Percentiles rank a stretch among this genome's conserved stretches.
phyloP scores from a whole-genome alignment of 1,140 invertebrate species.

The Helicoverpa armigera region DNA sequence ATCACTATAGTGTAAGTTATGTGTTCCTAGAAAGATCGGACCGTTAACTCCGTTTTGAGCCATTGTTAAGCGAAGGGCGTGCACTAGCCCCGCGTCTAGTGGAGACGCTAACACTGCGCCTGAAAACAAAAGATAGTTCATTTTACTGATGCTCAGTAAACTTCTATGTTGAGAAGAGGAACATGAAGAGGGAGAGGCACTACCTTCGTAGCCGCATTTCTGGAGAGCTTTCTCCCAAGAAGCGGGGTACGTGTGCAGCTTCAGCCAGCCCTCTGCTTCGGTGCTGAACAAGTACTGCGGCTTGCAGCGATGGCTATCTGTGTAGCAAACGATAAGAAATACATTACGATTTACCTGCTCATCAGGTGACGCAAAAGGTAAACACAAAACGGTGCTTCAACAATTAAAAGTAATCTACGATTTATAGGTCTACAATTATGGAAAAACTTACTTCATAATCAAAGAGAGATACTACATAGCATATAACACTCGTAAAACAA shows the following conservation, averaged over 20 bases:
- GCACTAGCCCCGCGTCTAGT: background rate
- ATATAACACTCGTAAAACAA: too few species aligned
- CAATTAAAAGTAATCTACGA: too few species aligned
- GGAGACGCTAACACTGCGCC: background rate
- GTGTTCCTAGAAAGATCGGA: background rate
- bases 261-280: background rate
- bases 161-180: too few species aligned
- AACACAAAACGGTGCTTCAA: too few species aligned
- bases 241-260: background rate
- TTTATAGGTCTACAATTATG: too few species aligned
- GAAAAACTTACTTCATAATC: too few species aligned
- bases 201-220: conserved; percentile 10
- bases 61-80: background rate
- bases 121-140: background rate
- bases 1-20: background rate
- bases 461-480: too few species aligned
- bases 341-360: too few species aligned
- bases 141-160: too few species aligned
- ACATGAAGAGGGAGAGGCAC: too few species aligned
- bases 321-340: too few species aligned
- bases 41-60: background rate
- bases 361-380: too few species aligned
- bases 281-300: background rate
- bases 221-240: background rate
- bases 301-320: background rate